Conservation (phyloP, 2,888 invertebrate genomes). For the Andrena fulva region DNA sequence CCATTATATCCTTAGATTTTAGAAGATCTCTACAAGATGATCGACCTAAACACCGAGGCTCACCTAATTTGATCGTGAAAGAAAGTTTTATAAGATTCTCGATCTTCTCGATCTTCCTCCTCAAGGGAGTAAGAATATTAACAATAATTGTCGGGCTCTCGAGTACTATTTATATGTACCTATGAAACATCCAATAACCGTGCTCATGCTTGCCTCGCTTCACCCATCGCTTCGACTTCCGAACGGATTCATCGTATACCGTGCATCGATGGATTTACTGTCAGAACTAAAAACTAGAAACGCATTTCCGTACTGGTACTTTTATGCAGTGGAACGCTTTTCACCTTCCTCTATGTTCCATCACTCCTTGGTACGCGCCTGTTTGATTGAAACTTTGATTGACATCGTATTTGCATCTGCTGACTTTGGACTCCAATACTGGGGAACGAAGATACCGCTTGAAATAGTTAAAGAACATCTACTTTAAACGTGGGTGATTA, state of each 20-base stretch:
- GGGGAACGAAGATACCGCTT: no score
- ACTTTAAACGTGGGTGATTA: no score
- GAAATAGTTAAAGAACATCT: no score
- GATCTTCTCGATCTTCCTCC: neutral
- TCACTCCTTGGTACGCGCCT: no score
- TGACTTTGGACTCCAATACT: no score
- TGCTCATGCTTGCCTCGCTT: neutral
- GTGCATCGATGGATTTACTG: neutral
- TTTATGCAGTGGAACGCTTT: neutral
- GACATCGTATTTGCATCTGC: no score
- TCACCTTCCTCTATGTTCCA: neutral
- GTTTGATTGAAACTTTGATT: neutral
- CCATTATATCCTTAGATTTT: no score
- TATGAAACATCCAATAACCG: neutral
- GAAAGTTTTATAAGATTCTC: constrained; percentile 2
- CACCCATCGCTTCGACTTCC: neutral
- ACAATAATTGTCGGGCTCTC: neutral
- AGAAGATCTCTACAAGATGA: no score
- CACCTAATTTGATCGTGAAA: neutral
- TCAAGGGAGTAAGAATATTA: neutral
- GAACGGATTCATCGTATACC: neutral
- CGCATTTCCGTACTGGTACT: neutral
- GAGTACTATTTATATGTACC: neutral
- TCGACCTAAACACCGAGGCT: no score
- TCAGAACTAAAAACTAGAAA: neutral